Percentiles rank a stretch among this genome's conserved stretches.
These are phyloP conservation scores for Drosophila quadrilineata DNA, from an alignment of 1,140 invertebrate genomes.

Conservation along the genomic window DNA sequence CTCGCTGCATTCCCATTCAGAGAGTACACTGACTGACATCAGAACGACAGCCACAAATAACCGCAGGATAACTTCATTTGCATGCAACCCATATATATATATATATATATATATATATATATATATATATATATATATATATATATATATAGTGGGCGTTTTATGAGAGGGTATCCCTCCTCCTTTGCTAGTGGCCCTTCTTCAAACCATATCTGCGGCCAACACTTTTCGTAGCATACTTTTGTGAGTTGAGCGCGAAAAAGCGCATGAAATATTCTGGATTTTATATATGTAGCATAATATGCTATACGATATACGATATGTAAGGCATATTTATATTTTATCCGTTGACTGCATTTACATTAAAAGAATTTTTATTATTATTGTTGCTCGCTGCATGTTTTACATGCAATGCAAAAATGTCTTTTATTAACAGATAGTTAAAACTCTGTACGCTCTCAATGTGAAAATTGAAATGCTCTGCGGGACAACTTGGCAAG, in stretches of 20 bases:
- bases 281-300: conserved; percentile 41
- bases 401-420: conserved; percentile 50
- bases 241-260: conserved; percentile 38
- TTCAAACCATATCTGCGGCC: no score
- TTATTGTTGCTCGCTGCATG: conserved; percentile 45
- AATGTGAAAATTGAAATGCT: conserved; percentile 14
- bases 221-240: conserved; percentile 32
- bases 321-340: conserved; percentile 29
- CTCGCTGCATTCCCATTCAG: neutral
- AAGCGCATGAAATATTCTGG: conserved; percentile 42
- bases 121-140: neutral
- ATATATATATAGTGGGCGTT: no score
- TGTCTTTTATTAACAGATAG: conserved; percentile 68
- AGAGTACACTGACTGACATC: conserved; percentile 40
- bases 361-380: conserved; percentile 68
- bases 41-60: conserved; percentile 75
- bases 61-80: conserved; percentile 78
- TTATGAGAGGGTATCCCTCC: conserved; percentile 12
- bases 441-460: conserved; percentile 29
- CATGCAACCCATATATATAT: conserved; percentile 38
- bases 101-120: neutral
- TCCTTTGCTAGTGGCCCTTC: conserved; percentile 1
- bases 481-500: neutral
- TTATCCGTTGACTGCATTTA: conserved; percentile 53
- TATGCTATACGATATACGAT: conserved; percentile 21